These are phyloP conservation scores for Drosophila yooni DNA, from an alignment of 2,888 invertebrate genomes.

Conservation along the genomic window DNA sequence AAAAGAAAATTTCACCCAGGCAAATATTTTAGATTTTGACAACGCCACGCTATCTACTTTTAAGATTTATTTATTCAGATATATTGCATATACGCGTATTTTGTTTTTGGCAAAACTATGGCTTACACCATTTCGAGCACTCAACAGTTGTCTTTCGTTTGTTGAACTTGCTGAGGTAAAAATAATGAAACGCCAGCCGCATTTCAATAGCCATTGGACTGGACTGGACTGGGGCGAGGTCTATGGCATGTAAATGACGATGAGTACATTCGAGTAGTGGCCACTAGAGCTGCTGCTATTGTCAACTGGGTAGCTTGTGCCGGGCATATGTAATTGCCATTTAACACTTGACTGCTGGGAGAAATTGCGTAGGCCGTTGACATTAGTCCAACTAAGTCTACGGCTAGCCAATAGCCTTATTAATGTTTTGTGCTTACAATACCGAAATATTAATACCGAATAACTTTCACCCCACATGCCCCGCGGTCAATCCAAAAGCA, in stretches of 20 bases:
- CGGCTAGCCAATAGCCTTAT: constrained; percentile 56
- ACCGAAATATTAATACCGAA: constrained; percentile 17
- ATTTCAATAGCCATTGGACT: constrained; percentile 65
- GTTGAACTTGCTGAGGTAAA: constrained; percentile 61
- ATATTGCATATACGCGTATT: constrained; percentile 8
- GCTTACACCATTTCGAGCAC: constrained; percentile 34
- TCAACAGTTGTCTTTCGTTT: constrained; percentile 58
- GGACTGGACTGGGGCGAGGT: constrained; percentile 61
- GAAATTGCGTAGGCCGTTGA: constrained; percentile 80
- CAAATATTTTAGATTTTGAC: constrained; percentile 57
- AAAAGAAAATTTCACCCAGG: constrained; percentile 68
- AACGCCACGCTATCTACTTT: constrained; percentile 26
- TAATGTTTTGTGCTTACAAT: constrained; percentile 34
- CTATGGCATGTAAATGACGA: constrained; percentile 74
- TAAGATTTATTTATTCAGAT: constrained; percentile 15
- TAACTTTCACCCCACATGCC: constrained; percentile 70
- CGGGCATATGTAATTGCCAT: constrained; percentile 73
- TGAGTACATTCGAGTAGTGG: constrained; percentile 44
- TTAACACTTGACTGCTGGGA: constrained; percentile 68
- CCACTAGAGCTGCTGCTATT: constrained; percentile 25
- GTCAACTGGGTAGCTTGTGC: constrained; percentile 58
- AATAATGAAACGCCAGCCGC: constrained; percentile 60
- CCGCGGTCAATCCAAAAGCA: constrained; percentile 43
- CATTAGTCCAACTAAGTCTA: constrained; percentile 26
- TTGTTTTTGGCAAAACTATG: constrained; percentile 65